Base-by-base conservation (phyloP, 2,113 vertebrate genomes). In the Vireo altiloquus region DNA sequence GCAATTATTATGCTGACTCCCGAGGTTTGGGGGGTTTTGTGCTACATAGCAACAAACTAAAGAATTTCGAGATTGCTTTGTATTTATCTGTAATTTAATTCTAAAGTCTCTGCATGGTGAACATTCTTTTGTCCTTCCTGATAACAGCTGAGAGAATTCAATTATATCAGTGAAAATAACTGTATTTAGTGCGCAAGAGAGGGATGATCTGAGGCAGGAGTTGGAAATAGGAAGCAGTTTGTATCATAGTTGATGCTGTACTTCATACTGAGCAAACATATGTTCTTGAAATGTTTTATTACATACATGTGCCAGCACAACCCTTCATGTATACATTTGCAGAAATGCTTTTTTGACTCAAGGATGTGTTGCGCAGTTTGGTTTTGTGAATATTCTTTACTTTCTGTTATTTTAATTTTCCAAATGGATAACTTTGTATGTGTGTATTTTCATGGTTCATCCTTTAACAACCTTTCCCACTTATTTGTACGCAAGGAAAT, bases 21-120 rank as follows among this genome's bases (percentile, higher is more conserved):
- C 54, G 49, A 82, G 16, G 24, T 59, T 11, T 30, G 5, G 9
- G 6, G 18, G 8, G 27, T 52, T 81, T 30, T 87, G 2, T 94
- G 56, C 30, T 31, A 46, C 24, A 10, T 19, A 70, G 23, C 63
- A 77, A 28, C 76, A 75, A 89, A 46, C 18, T 18, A 40, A 53
- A 27, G 49, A 80, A 61, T 93, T 92, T 37, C 74, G n/a, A 33
- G 20, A 59, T 70, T 87, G 72, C 47, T 82, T 5, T 9, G 5
- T 52, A 22, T 85, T 79, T 85, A 23, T 90, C n/a, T 85, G 46
- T 37, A 49, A n/a, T 81, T 89, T 90, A 61, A 50, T 75, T 87
- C 44, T 66, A 60, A 5, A 59, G 30, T 42, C 5, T 49, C 39
- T 83, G 25, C 31, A 21, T 35, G 57, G 53, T 82, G 57, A 88